A percentile compares a stretch with the other conserved stretches of the same genome.
phyloP scores from a whole-genome alignment of 1,140 invertebrate species.

The Mycetomoellerius zeteki region DNA sequence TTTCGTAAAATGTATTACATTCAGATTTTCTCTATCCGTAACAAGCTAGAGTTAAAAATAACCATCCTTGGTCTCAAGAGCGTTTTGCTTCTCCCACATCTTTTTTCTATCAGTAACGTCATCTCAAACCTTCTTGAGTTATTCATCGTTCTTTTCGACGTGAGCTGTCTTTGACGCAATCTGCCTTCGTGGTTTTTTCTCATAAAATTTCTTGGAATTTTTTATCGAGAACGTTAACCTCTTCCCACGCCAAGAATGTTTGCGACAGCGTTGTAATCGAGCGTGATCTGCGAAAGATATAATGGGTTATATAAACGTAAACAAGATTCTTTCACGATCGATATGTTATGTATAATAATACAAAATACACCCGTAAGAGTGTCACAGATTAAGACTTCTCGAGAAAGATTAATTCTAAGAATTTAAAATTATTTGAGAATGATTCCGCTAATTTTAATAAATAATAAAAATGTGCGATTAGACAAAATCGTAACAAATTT shows the following conservation, averaged over 20 bases:
- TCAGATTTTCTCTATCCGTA: background rate
- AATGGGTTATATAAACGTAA: conserved; percentile 21
- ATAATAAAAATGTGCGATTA: background rate
- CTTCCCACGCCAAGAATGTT: conserved; percentile 30
- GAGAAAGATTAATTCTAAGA: background rate
- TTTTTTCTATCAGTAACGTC: conserved; percentile 31
- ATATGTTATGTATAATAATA: conserved; percentile 52
- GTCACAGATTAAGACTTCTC: conserved; percentile 1
- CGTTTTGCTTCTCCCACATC: conserved; percentile 10
- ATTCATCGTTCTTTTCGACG: conserved; percentile 23
- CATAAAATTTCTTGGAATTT: conserved; percentile 26
- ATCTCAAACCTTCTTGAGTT: conserved; percentile 2
- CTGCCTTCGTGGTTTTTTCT: conserved; percentile 27
- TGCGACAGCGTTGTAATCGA: conserved; percentile 47
- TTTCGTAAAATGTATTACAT: background rate
- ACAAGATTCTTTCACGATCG: conserved; percentile 48
- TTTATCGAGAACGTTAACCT: conserved; percentile 47
- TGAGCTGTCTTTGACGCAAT: conserved; percentile 15
- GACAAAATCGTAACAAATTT: conserved; percentile 15
- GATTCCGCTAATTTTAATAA: background rate
- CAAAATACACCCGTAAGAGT: background rate
- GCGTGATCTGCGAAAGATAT: conserved; percentile 43
- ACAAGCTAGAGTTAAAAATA: conserved; percentile 51
- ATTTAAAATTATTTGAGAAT: background rate
- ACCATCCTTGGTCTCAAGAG: conserved; percentile 41